Base-by-base conservation (phyloP, 1,140 invertebrate genomes). In the Saccostrea echinata region DNA sequence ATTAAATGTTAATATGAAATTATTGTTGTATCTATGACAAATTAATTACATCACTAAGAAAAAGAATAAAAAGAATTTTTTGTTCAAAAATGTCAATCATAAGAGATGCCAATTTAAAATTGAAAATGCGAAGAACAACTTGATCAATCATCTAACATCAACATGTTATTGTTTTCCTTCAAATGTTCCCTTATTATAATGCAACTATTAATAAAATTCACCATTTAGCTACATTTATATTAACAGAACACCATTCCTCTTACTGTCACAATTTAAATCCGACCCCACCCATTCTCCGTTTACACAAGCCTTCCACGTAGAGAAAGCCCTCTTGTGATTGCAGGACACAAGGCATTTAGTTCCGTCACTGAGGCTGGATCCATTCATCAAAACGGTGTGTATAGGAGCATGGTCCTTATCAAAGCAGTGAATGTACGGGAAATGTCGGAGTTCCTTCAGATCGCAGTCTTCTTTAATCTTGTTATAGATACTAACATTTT, bases 341-440 rank as follows among this genome's bases (percentile, higher is more conserved):
- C 68, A 76, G 2, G 68, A 76, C 68, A 76, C 68, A 13, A 76
- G 30, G 12, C 68, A 76, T 33, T 76, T 76, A 33, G 68, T 76
- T 30, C 30, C 30, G 12, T 76, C 68, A 13, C 13, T 27, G 68
- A 76, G 27, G 30, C n/a, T 30, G 24, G 68, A 33, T 33, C 16
- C 30, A 30, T 16, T 76, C 68, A 76, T 30, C 24, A 76, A 30
- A 4, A 30, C 68, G 68, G 16, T 76, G 30, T 76, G 12, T 30
- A 30, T 76, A 30, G 68, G 68, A 27, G 13, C 30, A 30, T 76
- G 30, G 27, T 76, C 27, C 30, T 13, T 16, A 30, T 76, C 24
- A 30, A 76, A 76, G 33, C 68, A 76, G 30, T 76, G 68, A 76
- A 76, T 76, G 27, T 76, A 76, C 13, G 24, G 68, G 16, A 30